These are phyloP conservation scores for Hemibagrus wyckioides DNA, from an alignment of 2,113 vertebrate species.

Conservation along the genomic window DNA sequence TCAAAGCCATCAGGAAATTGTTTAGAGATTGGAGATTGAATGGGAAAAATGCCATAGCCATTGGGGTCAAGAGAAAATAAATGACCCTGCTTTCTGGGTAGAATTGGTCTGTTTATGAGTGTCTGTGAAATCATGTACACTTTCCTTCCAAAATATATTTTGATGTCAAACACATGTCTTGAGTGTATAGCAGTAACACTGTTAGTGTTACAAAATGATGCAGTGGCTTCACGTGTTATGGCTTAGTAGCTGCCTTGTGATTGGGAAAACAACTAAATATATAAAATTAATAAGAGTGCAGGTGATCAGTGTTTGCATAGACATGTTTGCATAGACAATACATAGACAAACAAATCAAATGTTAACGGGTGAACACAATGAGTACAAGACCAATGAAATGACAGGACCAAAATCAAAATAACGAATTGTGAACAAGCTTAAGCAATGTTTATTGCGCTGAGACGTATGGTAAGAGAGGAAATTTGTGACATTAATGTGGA, in stretches of 20 bases:
- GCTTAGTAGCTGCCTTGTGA: not conserved
- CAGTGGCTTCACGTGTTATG: not conserved
- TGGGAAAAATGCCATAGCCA: not conserved
- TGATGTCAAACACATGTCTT: not conserved
- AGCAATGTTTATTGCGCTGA: not conserved
- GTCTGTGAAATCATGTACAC: not conserved
- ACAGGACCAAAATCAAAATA: not conserved
- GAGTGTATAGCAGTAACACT: not conserved
- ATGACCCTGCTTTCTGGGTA: not conserved
- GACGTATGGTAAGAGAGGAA: too few relatives aligned
- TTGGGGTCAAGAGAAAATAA: constrained; percentile 1
- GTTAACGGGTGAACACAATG: not conserved
- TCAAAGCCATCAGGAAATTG: not conserved
- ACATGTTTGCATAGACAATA: not conserved
- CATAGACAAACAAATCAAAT: not conserved
- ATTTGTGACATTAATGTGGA: not conserved
- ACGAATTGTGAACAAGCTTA: not conserved
- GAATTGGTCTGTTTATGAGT: not conserved
- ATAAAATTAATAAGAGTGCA: not conserved
- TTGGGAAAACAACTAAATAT: not conserved
- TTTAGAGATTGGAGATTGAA: not conserved
- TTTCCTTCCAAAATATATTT: not conserved
- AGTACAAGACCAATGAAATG: not conserved
- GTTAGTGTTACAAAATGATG: not conserved
- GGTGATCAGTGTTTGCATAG: not conserved